These are phyloP conservation scores for Oreochromis aureus DNA, from an alignment of 2,113 vertebrate species.

Conservation along the genomic window DNA sequence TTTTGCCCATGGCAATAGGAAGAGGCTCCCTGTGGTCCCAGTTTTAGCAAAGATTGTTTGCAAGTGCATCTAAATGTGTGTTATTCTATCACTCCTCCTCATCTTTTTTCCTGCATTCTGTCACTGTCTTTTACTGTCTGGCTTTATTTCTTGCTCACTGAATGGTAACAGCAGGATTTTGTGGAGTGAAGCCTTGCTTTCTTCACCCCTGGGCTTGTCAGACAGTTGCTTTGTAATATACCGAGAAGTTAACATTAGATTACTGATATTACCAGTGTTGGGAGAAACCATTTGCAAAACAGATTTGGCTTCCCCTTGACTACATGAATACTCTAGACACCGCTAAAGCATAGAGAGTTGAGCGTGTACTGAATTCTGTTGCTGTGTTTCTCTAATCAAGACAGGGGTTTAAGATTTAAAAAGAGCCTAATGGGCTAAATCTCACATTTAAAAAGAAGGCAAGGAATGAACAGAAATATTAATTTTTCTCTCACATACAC, in stretches of 20 bases:
- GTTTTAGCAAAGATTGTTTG: constrained; percentile 18
- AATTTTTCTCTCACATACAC: not conserved
- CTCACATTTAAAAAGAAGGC: constrained; percentile 14
- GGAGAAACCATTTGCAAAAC: not conserved
- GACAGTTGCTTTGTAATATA: not conserved
- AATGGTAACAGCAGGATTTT: not conserved
- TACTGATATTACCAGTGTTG: not conserved
- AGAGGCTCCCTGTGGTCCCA: constrained; percentile 1
- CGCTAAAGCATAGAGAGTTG: not conserved
- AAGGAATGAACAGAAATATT: constrained; percentile 25
- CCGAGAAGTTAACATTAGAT: not conserved
- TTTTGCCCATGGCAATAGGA: not conserved
- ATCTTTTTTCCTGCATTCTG: not conserved
- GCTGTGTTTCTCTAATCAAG: not conserved
- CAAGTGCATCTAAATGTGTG: not conserved
- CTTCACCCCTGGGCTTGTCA: not conserved
- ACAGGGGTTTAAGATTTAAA: not conserved
- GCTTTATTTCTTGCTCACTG: not conserved
- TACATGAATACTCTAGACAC: not conserved
- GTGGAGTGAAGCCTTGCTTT: not conserved
- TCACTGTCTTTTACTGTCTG: not conserved
- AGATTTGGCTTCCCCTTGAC: not conserved
- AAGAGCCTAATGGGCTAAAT: constrained; percentile 5
- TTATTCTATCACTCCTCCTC: not conserved
- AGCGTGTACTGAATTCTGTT: constrained; percentile 4